Conservation (phyloP, 2,113 vertebrate species). For the Sphyrna mokarran region DNA sequence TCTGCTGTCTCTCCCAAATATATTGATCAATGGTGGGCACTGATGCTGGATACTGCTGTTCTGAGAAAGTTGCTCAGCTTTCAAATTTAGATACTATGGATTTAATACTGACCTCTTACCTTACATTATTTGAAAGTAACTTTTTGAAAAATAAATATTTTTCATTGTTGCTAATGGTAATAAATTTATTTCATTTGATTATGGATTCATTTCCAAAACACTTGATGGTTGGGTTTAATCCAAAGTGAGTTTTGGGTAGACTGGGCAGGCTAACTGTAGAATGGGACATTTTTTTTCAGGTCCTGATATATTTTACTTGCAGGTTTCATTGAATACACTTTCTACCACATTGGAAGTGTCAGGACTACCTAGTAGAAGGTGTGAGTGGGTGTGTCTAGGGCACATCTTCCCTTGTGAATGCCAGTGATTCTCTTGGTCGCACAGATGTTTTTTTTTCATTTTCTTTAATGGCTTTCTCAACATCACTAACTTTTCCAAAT, state of each 20-base stretch:
- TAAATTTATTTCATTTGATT: neutral
- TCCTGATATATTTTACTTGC: neutral
- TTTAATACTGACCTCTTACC: neutral
- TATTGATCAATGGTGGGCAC: neutral
- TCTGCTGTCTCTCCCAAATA: slow-evolving; percentile 39
- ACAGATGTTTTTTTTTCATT: neutral
- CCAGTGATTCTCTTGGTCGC: neutral
- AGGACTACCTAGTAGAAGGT: neutral
- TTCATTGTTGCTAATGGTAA: neutral
- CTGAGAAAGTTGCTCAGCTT: neutral
- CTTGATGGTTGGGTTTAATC: neutral
- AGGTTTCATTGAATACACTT: neutral
- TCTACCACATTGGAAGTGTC: neutral
- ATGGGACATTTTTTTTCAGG: neutral
- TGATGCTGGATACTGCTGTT: neutral
- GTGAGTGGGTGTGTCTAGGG: neutral
- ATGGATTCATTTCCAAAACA: neutral
- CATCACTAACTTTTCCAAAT: neutral
- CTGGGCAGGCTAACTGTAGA: neutral
- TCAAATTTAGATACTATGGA: neutral
- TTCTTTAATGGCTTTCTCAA: neutral
- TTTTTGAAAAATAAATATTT: neutral
- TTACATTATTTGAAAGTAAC: neutral
- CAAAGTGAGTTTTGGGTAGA: neutral
- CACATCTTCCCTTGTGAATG: neutral